These are phyloP conservation scores for Stomatorhinus walkeri DNA, from an alignment of 2,797 vertebrate species.

Conservation along the genomic window DNA sequence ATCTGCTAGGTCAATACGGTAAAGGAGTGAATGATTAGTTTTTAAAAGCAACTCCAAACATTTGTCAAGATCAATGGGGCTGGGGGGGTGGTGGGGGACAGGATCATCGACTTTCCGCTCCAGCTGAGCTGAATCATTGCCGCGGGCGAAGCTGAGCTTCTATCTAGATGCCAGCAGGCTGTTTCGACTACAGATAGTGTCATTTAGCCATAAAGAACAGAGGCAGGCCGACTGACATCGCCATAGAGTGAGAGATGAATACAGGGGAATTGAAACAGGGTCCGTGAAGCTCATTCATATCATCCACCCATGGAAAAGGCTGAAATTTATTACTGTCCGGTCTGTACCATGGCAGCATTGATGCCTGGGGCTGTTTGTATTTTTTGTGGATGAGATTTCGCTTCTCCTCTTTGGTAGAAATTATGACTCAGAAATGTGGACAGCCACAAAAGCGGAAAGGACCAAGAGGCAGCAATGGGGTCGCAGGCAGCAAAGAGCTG, in stretches of 20 bases:
- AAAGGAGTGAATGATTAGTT: neutral
- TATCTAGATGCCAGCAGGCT: slow-evolving; percentile 3
- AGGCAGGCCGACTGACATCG: neutral
- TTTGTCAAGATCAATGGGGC: slow-evolving; percentile 13
- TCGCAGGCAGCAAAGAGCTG: neutral
- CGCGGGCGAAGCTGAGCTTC: neutral
- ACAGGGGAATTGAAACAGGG: neutral
- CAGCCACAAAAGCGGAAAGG: neutral
- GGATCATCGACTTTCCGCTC: neutral
- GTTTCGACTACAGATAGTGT: slow-evolving; percentile 7
- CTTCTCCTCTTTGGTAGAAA: neutral
- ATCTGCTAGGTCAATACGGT: neutral
- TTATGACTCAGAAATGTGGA: neutral
- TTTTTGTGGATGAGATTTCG: neutral
- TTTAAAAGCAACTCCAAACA: slow-evolving; percentile 1
- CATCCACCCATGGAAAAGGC: neutral
- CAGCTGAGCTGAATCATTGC: slow-evolving; percentile 18
- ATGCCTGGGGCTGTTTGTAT: neutral
- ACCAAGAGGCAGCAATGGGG: neutral
- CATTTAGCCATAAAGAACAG: neutral
- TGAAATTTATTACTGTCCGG: neutral
- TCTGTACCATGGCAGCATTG: neutral
- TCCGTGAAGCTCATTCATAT: neutral
- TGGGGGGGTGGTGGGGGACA: neutral
- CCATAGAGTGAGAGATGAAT: neutral